These are phyloP conservation scores for Polia nebulosa DNA, from an alignment of 2,888 invertebrate species.

Conservation along the genomic window DNA sequence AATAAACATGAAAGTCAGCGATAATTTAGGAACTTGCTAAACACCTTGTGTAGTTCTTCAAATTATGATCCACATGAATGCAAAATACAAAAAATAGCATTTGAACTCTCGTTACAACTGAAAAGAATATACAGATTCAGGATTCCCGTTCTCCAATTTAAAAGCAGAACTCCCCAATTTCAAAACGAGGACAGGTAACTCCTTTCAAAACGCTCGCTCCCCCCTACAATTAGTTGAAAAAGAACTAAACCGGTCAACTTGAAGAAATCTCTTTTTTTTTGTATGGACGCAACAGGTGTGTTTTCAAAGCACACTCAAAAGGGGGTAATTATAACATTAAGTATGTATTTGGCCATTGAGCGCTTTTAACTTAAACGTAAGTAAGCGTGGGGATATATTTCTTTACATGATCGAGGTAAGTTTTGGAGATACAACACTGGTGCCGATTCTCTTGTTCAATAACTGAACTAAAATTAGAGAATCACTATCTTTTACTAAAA, in stretches of 20 bases:
- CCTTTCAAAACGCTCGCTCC: constrained; percentile 1
- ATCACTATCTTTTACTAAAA: too few species aligned
- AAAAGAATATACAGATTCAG: too few species aligned
- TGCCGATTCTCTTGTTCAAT: too few species aligned
- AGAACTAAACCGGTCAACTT: constrained; percentile 18
- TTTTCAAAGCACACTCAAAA: constrained; percentile 39
- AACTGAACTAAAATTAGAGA: too few species aligned
- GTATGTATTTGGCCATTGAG: constrained; percentile 25
- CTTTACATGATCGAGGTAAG: not conserved
- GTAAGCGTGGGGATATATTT: not conserved
- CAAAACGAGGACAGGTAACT: constrained; percentile 31
- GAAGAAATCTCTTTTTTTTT: constrained; percentile 31
- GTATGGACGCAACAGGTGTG: constrained; percentile 49
- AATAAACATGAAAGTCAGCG: too few species aligned
- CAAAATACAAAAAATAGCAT: too few species aligned
- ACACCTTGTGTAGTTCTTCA: too few species aligned
- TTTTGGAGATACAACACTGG: too few species aligned
- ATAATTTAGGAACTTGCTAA: too few species aligned
- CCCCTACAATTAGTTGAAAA: constrained; percentile 28
- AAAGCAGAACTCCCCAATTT: constrained; percentile 14
- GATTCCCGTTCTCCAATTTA: not conserved
- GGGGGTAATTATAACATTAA: constrained; percentile 48
- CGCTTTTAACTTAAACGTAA: constrained; percentile 44
- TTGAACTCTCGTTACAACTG: too few species aligned
- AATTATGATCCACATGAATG: too few species aligned